Evolutionary conservation across 23 tunicate species (phyloP).

Genomic region (Oikopleura vanhoeffeni): DNA sequence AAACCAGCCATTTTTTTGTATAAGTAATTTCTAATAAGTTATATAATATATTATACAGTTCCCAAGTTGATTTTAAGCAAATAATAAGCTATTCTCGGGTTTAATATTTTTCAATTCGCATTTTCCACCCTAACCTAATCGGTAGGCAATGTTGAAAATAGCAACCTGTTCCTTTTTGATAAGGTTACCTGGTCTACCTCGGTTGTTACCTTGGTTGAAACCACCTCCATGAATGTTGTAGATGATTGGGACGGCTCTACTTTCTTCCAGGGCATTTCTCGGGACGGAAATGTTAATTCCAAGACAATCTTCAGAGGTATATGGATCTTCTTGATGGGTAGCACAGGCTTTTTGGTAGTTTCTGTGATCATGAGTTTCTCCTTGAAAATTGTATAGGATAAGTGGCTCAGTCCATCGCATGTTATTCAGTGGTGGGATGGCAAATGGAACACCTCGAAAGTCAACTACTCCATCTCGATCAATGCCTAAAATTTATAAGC

Average conservation of each 20-base stretch:
- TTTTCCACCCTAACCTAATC: no score
- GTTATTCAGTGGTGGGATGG: background rate
- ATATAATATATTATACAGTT: no score
- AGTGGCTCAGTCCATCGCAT: background rate
- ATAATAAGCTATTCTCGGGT: no score
- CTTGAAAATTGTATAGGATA: background rate
- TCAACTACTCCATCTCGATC: background rate
- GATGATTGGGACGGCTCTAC: background rate
- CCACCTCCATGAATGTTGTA: slow-evolving; percentile 2
- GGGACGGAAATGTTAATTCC: background rate
- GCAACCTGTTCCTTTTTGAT: background rate
- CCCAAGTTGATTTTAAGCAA: no score
- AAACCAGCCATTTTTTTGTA: no score
- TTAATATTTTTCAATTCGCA: no score
- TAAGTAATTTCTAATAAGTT: no score
- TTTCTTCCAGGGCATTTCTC: background rate
- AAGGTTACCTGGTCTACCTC: background rate
- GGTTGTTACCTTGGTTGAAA: background rate
- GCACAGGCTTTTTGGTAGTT: background rate
- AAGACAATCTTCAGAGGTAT: slow-evolving; percentile 4
- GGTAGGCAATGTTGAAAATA: background rate
- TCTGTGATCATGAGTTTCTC: background rate
- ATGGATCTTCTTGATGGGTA: background rate
- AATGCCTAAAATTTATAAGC: no score
- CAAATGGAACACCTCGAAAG: background rate